phyloP scores from a whole-genome alignment of 2,797 vertebrate genomes.

The Pitangus sulphuratus region DNA sequence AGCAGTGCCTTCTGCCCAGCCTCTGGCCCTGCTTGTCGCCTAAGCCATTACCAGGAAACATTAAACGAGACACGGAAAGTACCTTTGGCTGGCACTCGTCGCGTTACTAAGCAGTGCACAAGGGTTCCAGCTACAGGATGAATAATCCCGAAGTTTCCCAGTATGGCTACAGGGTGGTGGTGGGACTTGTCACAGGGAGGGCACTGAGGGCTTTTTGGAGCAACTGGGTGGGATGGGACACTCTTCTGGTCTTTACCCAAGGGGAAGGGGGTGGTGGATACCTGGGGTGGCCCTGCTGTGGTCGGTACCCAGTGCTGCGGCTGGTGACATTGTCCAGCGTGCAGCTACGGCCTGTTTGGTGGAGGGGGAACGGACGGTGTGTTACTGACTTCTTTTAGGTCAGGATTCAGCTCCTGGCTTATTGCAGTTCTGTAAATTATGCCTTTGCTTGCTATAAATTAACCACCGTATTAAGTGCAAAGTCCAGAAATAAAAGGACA shows the following conservation, averaged over 20 bases:
- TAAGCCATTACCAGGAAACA: constrained; percentile 17
- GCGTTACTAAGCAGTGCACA: background rate
- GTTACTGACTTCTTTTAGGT: background rate
- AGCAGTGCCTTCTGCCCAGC: background rate
- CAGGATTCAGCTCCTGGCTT: background rate
- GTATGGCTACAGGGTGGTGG: rapidly evolving
- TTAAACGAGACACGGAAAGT: constrained; percentile 35
- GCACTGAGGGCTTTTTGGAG: background rate
- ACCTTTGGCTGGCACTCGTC: constrained; percentile 17
- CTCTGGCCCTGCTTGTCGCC: background rate
- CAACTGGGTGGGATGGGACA: background rate
- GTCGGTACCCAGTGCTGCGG: background rate
- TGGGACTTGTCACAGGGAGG: background rate
- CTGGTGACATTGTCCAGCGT: background rate
- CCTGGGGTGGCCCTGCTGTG: background rate
- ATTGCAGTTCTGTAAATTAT: constrained; percentile 36
- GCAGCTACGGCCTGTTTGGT: background rate
- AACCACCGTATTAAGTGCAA: constrained; percentile 49
- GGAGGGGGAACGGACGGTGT: background rate
- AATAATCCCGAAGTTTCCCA: background rate
- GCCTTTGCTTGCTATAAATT: constrained; percentile 59
- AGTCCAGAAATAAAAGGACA: constrained; percentile 58
- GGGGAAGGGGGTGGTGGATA: background rate
- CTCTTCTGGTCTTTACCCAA: background rate
- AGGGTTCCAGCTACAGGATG: background rate